phyloP scores from a whole-genome alignment of 2,797 vertebrate genomes.

The Natrix natrix region DNA sequence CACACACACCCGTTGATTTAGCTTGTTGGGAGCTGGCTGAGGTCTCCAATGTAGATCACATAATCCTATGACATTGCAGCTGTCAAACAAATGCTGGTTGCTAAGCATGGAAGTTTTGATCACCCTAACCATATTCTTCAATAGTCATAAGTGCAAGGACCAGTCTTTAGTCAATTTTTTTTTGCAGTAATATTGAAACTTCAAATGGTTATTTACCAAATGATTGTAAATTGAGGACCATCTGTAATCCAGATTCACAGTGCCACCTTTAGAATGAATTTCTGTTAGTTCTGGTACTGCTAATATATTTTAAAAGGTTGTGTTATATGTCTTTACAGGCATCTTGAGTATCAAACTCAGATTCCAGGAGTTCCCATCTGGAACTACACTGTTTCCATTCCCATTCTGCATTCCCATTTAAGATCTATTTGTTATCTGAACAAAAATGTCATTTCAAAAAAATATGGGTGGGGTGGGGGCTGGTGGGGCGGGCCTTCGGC shows the following conservation, averaged over 20 bases:
- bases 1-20: no score
- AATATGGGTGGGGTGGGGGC: no score
- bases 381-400: background rate
- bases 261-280: background rate
- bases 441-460: background rate
- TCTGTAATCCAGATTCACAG: background rate
- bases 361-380: background rate
- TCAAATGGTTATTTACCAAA: background rate
- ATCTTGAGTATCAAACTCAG: background rate
- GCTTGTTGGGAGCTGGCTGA: background rate
- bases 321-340: background rate
- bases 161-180: background rate
- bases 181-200: background rate
- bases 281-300: background rate
- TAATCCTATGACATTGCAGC: background rate
- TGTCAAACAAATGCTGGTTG: background rate
- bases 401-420: background rate
- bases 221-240: background rate
- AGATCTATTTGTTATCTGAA: background rate
- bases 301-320: background rate
- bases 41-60: background rate
- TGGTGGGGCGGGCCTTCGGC: no score
- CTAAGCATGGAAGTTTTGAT: background rate
- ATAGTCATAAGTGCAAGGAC: background rate
- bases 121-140: background rate